A percentile compares a stretch with the other conserved stretches of the same genome.
phyloP scores from a whole-genome alignment of 2,888 invertebrate species.

The Trachelus stipa region DNA sequence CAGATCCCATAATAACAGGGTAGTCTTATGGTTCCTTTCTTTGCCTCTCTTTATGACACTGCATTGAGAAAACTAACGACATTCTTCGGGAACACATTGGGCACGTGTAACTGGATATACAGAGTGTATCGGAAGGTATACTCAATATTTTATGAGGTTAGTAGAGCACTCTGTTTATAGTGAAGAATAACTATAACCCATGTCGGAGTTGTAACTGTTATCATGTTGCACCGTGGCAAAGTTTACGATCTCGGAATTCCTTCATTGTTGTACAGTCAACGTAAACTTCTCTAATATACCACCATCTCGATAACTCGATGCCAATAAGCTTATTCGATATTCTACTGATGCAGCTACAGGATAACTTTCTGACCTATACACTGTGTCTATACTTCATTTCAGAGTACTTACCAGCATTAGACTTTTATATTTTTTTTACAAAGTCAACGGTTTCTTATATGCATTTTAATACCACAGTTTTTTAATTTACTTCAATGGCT shows the following conservation, averaged over 20 bases:
- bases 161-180: not conserved
- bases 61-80: not conserved
- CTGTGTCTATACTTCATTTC: not conserved
- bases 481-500: not conserved
- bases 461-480: not conserved
- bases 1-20: not conserved
- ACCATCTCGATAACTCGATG: not conserved
- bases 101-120: not conserved
- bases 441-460: not conserved
- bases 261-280: not conserved
- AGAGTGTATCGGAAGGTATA: not conserved
- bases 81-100: not conserved
- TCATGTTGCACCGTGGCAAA: not conserved
- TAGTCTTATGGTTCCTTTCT: not conserved
- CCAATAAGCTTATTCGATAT: not conserved
- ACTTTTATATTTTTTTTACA: too few species aligned
- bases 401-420: not conserved
- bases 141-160: not conserved
- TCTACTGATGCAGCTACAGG: not conserved
- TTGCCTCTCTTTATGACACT: not conserved
- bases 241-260: not conserved
- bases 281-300: not conserved
- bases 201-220: not conserved
- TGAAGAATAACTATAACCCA: not conserved
- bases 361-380: not conserved